phyloP scores from a whole-genome alignment of 2,113 vertebrate genomes.

The Corythaixoides concolor region DNA sequence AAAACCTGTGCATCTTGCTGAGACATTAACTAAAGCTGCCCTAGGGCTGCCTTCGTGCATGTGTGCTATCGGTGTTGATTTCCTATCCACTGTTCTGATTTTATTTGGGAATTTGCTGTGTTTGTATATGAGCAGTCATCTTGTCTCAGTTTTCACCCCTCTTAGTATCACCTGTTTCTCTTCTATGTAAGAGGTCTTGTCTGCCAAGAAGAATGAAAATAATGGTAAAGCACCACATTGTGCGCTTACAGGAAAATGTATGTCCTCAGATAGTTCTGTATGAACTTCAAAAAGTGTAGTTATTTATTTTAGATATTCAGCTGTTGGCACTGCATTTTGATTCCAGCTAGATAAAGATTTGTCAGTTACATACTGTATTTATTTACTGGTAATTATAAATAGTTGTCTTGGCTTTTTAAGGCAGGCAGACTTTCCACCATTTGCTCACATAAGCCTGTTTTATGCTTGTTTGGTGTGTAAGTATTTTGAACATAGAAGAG shows the following conservation, averaged over 20 bases:
- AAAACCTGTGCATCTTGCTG: not conserved
- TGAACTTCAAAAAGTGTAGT: not conserved
- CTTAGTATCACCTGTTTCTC: not conserved
- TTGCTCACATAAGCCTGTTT: not conserved
- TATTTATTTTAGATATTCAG: not conserved
- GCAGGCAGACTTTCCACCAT: not conserved
- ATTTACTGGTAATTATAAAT: slow-evolving; percentile 32
- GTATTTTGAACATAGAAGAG: not conserved
- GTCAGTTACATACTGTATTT: not conserved
- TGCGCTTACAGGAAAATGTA: not conserved
- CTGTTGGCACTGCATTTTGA: not conserved
- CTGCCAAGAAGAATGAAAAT: not conserved
- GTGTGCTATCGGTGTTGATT: not conserved
- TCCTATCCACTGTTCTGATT: not conserved
- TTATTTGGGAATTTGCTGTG: not conserved
- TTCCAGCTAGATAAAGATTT: not conserved
- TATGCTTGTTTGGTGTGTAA: not conserved
- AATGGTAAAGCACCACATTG: not conserved
- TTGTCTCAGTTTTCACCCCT: not conserved
- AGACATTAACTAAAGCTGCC: not conserved
- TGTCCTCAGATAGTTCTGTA: not conserved
- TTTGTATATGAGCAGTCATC: not conserved
- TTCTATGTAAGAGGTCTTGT: not conserved
- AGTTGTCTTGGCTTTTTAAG: not conserved
- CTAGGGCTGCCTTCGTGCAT: not conserved